phyloP scores from a whole-genome alignment of 2,797 vertebrate species.

The Heteromormyrus szaboi region DNA sequence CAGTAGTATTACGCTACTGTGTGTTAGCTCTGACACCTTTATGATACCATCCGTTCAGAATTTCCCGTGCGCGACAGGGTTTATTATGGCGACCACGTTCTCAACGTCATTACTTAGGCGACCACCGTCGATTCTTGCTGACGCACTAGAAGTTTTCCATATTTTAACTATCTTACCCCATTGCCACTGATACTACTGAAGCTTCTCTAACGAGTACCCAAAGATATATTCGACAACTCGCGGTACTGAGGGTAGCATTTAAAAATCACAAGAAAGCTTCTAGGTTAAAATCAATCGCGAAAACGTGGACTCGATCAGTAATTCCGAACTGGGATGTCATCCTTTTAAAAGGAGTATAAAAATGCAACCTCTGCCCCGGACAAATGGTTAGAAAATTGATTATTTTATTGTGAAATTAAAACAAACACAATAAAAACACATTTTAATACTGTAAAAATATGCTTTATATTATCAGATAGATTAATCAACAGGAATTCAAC shows the following conservation, averaged over 20 bases:
- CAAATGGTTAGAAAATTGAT: background rate
- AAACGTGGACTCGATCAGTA: background rate
- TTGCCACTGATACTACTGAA: background rate
- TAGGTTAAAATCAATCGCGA: background rate
- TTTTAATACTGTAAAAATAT: background rate
- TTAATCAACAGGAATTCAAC: background rate
- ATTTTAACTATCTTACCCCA: background rate
- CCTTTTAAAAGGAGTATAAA: background rate
- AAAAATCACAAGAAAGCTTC: background rate
- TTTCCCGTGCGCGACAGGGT: constrained; percentile 51
- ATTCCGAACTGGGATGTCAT: background rate
- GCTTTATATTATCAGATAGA: background rate
- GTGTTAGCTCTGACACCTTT: background rate
- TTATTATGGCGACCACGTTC: constrained; percentile 71
- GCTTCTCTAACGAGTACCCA: background rate
- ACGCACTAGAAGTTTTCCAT: constrained; percentile 32
- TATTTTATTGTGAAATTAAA: background rate
- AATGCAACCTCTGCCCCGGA: background rate
- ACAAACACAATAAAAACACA: background rate
- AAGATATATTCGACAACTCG: background rate
- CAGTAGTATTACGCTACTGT: background rate
- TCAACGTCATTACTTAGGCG: constrained; percentile 50
- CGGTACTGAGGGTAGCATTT: background rate
- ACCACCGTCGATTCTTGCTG: constrained; percentile 51
- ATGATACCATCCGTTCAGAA: constrained; percentile 33